phyloP scores from a whole-genome alignment of 2,888 invertebrate species.

The Petrolisthes cinctipes region DNA sequence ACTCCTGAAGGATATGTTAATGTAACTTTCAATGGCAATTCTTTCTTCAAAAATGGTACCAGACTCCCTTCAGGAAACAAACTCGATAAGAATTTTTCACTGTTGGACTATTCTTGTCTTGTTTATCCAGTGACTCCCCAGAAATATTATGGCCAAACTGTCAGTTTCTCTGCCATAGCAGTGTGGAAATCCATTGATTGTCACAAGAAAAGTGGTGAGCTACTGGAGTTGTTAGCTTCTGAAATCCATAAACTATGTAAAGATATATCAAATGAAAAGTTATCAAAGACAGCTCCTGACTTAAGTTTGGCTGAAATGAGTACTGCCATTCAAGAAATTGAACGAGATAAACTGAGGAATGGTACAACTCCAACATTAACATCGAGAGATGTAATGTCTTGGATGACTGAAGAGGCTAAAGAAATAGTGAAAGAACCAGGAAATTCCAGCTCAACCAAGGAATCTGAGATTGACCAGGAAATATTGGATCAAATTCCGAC shows the following conservation, averaged over 20 bases:
- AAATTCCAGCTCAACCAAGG: no score
- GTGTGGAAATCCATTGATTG: slow-evolving; percentile 28
- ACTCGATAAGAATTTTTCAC: neutral
- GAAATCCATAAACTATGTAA: neutral
- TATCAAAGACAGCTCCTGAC: neutral
- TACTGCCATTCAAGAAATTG: no score
- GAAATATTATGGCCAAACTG: slow-evolving; percentile 16
- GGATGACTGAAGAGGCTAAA: no score
- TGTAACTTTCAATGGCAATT: slow-evolving; percentile 19
- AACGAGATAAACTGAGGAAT: no score
- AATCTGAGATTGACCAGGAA: no score
- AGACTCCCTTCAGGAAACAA: neutral
- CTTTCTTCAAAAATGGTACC: slow-evolving; percentile 24
- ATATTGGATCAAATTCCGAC: no score
- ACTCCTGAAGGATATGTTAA: slow-evolving; percentile 19
- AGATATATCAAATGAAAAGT: neutral
- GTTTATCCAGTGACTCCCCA: slow-evolving; percentile 25
- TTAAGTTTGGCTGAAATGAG: no score
- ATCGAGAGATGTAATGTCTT: no score
- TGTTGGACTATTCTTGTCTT: slow-evolving; percentile 25
- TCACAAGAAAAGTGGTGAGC: slow-evolving; percentile 19
- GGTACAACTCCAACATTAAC: no score
- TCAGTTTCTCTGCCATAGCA: slow-evolving; percentile 21
- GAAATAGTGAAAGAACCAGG: no score
- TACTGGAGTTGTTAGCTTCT: neutral